These are phyloP conservation scores for Ctenosaura bakeri DNA, from an alignment of 2,797 vertebrate genomes.

Conservation along the genomic window DNA sequence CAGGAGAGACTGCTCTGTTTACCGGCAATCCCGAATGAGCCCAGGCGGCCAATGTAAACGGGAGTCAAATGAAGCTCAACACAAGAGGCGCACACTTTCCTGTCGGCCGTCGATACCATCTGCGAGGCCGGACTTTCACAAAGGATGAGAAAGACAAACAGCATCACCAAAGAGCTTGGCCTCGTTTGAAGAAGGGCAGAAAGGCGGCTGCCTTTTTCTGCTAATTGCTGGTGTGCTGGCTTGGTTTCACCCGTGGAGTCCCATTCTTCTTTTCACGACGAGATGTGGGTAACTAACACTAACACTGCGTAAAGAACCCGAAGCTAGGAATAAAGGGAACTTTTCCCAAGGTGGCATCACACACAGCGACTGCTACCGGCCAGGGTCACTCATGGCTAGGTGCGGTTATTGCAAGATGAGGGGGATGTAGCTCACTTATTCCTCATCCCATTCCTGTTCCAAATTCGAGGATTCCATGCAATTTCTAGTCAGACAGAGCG, in stretches of 20 bases:
- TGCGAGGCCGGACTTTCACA: background rate
- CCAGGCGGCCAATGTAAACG: background rate
- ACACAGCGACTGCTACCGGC: background rate
- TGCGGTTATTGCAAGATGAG: no score
- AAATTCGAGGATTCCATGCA: no score
- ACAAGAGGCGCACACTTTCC: background rate
- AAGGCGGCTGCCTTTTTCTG: no score
- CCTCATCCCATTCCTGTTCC: no score
- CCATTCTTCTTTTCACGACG: background rate
- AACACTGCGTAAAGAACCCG: background rate
- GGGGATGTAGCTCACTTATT: no score
- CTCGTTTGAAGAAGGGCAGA: background rate
- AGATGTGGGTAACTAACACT: no score
- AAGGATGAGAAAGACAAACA: background rate
- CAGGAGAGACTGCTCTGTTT: constrained; percentile 15
- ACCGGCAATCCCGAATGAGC: constrained; percentile 15
- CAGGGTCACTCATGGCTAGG: background rate
- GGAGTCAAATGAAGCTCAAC: constrained; percentile 21
- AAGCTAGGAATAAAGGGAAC: background rate
- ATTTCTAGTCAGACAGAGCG: no score
- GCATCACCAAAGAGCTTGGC: background rate
- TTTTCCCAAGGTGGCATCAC: background rate
- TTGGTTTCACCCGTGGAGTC: background rate
- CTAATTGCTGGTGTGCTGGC: no score
- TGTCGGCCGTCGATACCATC: background rate